A percentile compares a stretch with the other conserved stretches of the same genome.
Conservation (phyloP, 2,113 vertebrate genomes). For the Caretta caretta region DNA sequence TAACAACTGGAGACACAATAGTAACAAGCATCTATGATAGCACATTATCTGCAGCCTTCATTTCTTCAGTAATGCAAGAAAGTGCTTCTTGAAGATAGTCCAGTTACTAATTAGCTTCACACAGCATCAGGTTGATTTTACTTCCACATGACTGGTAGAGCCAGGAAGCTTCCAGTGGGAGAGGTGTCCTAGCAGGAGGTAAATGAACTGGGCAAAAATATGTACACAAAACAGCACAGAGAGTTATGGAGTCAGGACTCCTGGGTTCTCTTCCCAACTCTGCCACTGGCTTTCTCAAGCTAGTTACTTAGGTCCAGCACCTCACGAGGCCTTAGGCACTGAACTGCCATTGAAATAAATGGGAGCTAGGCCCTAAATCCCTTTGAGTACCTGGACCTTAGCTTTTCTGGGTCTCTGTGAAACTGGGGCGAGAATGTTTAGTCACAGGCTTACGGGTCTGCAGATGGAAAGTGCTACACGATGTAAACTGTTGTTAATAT, state of each 20-base stretch:
- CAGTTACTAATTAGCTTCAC: slow-evolving; percentile 38
- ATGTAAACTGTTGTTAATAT: neutral
- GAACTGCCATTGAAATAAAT: neutral
- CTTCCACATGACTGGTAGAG: neutral
- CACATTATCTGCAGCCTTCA: slow-evolving; percentile 53
- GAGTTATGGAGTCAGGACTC: neutral
- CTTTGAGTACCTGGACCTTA: neutral
- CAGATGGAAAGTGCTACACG: neutral
- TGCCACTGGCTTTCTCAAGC: neutral
- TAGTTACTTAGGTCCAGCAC: neutral
- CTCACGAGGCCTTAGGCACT: neutral
- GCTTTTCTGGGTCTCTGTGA: neutral
- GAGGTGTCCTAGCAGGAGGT: neutral
- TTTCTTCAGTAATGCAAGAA: slow-evolving; percentile 10
- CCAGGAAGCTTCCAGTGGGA: neutral
- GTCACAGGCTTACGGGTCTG: neutral
- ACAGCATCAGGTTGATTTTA: neutral
- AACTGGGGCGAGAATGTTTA: neutral
- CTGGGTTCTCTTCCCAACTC: neutral
- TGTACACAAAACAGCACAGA: neutral
- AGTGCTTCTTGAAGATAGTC: slow-evolving; percentile 40
- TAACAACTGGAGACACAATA: neutral
- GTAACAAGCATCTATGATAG: slow-evolving; percentile 57
- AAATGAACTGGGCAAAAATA: neutral
- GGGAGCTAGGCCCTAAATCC: neutral